Percentiles rank a stretch among this genome's conserved stretches.
These are phyloP conservation scores for Xenopus borealis DNA, from an alignment of 2,113 vertebrate species.

Conservation along the genomic window DNA sequence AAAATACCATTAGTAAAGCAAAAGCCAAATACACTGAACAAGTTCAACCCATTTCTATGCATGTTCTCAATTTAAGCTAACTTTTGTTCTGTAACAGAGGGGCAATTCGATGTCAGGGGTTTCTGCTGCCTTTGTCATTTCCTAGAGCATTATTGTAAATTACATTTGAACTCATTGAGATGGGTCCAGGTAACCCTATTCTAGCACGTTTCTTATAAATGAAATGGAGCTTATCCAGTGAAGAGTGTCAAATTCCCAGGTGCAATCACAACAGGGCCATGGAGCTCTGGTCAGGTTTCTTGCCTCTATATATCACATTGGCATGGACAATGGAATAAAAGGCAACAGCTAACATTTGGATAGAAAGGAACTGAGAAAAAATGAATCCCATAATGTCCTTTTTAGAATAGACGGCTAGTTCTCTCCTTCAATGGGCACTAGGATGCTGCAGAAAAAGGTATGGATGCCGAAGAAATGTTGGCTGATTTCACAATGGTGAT, in stretches of 20 bases:
- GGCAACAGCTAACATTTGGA: slow-evolving; percentile 49
- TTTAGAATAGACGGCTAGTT: slow-evolving; percentile 53
- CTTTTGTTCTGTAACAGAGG: neutral
- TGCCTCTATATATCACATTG: slow-evolving; percentile 47
- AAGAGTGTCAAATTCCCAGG: slow-evolving; percentile 50
- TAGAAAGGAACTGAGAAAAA: slow-evolving; percentile 48
- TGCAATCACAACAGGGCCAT: slow-evolving; percentile 49
- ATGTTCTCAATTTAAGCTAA: too few relatives aligned
- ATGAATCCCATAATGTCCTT: slow-evolving; percentile 43
- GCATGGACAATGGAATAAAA: slow-evolving; percentile 52
- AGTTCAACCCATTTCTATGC: too few relatives aligned
- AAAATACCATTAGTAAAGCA: too few relatives aligned
- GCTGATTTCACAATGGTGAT: slow-evolving; percentile 96
- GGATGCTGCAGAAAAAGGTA: slow-evolving; percentile 74
- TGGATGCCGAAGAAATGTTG: slow-evolving; percentile 66
- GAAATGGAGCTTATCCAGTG: slow-evolving; percentile 16
- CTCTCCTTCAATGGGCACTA: slow-evolving; percentile 58
- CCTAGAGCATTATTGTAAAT: neutral
- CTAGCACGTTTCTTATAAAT: slow-evolving; percentile 1
- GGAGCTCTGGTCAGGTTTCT: slow-evolving; percentile 54
- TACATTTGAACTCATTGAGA: slow-evolving; percentile 7
- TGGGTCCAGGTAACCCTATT: slow-evolving; percentile 8
- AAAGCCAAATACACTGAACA: too few relatives aligned
- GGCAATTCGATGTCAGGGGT: neutral
- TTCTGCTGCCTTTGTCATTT: neutral